Evolutionary conservation across 1,140 invertebrate genomes (phyloP).

Genomic region (Rhyacophila brunnea): DNA sequence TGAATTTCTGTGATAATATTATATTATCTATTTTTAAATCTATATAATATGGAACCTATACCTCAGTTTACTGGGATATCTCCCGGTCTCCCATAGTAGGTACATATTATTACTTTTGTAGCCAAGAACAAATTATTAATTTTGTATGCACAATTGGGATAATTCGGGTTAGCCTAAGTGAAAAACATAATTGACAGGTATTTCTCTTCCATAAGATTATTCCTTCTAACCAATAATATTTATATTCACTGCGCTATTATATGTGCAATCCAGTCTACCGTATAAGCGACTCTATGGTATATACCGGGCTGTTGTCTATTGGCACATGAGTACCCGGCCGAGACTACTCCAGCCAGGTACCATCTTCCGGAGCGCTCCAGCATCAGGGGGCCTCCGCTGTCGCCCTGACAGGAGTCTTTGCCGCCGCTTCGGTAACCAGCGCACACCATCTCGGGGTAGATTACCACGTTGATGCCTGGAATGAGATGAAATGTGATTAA

Average conservation of each 20-base stretch:
- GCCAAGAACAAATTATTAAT: too few relatives aligned
- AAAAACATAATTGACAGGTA: too few relatives aligned
- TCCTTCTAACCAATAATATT: too few relatives aligned
- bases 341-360: conserved; percentile 83
- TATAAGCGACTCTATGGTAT: conserved; percentile 90
- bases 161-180: too few relatives aligned
- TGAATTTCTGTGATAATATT: too few relatives aligned
- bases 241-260: conserved; percentile 45
- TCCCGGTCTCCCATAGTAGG: too few relatives aligned
- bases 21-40: too few relatives aligned
- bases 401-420: conserved; percentile 72
- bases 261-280: conserved; percentile 87
- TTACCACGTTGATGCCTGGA: conserved; percentile 82
- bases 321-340: conserved; percentile 90
- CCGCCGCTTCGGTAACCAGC: conserved; percentile 91
- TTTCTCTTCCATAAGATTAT: too few relatives aligned
- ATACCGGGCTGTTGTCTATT: conserved; percentile 90
- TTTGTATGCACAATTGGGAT: too few relatives aligned
- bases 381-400: conserved; percentile 88
- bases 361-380: conserved; percentile 80
- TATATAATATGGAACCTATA: too few relatives aligned
- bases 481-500: conserved; percentile 25
- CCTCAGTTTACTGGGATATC: too few relatives aligned
- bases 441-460: conserved; percentile 96
- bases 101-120: too few relatives aligned